These are phyloP conservation scores for Euglossa dilemma DNA, from an alignment of 1,140 invertebrate genomes.

Conservation along the genomic window DNA sequence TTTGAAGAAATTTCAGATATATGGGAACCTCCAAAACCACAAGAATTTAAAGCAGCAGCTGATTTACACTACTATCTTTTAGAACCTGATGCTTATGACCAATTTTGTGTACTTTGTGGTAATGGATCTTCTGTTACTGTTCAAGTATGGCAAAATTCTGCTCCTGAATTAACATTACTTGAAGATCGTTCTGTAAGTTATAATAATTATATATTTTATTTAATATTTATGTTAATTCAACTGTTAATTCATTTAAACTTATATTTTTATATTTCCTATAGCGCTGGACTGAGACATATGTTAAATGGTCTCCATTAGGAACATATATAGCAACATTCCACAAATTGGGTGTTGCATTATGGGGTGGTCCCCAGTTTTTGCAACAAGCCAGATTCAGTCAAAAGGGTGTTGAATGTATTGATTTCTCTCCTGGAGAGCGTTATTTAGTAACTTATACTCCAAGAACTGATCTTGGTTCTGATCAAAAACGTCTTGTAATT, in stretches of 20 bases:
- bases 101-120: slow-evolving; percentile 95
- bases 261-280: slow-evolving; percentile 72
- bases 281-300: slow-evolving; percentile 97
- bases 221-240: not conserved
- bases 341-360: slow-evolving; percentile 96
- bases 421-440: slow-evolving; percentile 99
- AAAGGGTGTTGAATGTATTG: slow-evolving; percentile 95
- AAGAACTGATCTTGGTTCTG: slow-evolving; percentile 85
- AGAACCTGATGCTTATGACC: slow-evolving; percentile 97
- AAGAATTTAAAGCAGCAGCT: slow-evolving; percentile 93
- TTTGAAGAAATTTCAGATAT: slow-evolving; percentile 95
- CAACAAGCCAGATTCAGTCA: slow-evolving; percentile 97
- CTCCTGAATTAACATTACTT: slow-evolving; percentile 92
- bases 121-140: slow-evolving; percentile 88
- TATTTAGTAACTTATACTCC: slow-evolving; percentile 97
- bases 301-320: slow-evolving; percentile 98
- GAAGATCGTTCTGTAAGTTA: slow-evolving; percentile 91
- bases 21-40: slow-evolving; percentile 94
- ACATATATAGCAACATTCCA: slow-evolving; percentile 98
- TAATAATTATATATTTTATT: not conserved
- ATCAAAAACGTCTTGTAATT: slow-evolving; percentile 91
- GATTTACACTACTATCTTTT: slow-evolving; percentile 96
- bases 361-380: slow-evolving; percentile 96
- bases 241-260: not conserved
- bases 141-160: slow-evolving; percentile 94